Base-by-base conservation (phyloP, 2,113 vertebrate genomes). In the Chloebia gouldiae region DNA sequence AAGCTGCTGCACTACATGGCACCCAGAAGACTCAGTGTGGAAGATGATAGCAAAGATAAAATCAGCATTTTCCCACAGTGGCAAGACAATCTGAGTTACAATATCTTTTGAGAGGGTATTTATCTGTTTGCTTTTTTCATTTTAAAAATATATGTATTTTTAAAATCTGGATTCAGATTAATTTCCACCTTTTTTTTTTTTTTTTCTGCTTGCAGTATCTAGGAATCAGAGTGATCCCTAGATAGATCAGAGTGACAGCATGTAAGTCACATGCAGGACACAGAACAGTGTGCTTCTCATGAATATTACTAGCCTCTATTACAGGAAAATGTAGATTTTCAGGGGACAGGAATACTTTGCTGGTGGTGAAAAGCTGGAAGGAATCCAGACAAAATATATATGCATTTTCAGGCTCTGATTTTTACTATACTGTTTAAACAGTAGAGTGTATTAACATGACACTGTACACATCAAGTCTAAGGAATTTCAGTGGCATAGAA, bases 1-100 rank as follows among this genome's bases (percentile, higher is more conserved):
- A 12, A 0, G 0, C 28, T 20, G 30, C 31, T 68, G 20, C 22
- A 6, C 9, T 27, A 40, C 4, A 2, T 22, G 66, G 35, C 2
- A 3, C 49, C 49, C 57, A 57, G 54, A 63, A 89, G 45, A 30
- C 9, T 28, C 27, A 14, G 14, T 0, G 7, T 47, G n/a, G 57
- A 54, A 75, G 33, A 19, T 16, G 25, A 60, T 0, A 6, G 44
- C 44, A 60, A 8, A 65, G 25, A 17, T 61, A 77, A 73, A 88
- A 81, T 33, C 71, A 76, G 19, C 45, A 37, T 61, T 82, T 77
- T 57, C 60, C 44, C 21, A 13, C 13, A 16, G 7, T 4, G 16
- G 14, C 22, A 59, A 45, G 23, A 76, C 23, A 1, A 28, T 28
- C 63, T 54, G 12, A 75, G 14, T 39, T 49, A 17, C 1, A 57